Evolutionary conservation across 2,113 vertebrate genomes (phyloP), one percentile per base, ranked within the genome.

Genomic region (Cephalopterus ornatus): DNA sequence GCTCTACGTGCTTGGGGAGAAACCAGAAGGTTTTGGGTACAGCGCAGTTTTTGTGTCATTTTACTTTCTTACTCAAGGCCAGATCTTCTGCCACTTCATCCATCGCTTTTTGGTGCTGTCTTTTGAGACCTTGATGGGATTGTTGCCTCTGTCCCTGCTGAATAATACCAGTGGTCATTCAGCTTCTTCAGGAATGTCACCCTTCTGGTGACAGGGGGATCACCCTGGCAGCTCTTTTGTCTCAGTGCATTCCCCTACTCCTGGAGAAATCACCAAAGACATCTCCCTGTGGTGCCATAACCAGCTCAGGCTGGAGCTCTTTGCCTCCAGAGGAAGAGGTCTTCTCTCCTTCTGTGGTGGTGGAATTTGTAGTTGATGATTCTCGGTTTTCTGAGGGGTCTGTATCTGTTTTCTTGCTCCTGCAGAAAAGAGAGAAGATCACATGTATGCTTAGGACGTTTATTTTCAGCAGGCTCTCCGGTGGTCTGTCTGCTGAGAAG

Each of bases 111-210:
- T 95, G 83, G 33, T 20, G 20, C 41, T 70, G 35, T 77, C 65
- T 84, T 62, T n/a, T 77, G 70, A 73, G 94, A 63, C 55, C 33
- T 28, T 2, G 24, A 47, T 92, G 89, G 91, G 91, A 81, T 84
- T 50, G 81, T 71, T 32, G 41, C 88, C 53, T 72, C 86, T 89
- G 63, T 53, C 61, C 35, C 81, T 72, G 88, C 81, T 78, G 61
- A 94, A 47, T 66, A 73, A 72, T 23, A n/a, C 35, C 59, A 32
- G 52, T 22, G 47, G 42, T 91, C 59, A 26, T 61, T 77, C 49
- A 53, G 42, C 66, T 70, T 20, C 85, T 90, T 92, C 95, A 66
- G 83, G 75, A 94, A 55, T 76, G 80, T 80, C 93, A 90, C 65
- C 88, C 92, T 33, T 37, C 66, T 23, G 30, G 62, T 89, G 93